Conservation (phyloP, 2,797 vertebrate species). For the Sebastes kiyomatsui region DNA sequence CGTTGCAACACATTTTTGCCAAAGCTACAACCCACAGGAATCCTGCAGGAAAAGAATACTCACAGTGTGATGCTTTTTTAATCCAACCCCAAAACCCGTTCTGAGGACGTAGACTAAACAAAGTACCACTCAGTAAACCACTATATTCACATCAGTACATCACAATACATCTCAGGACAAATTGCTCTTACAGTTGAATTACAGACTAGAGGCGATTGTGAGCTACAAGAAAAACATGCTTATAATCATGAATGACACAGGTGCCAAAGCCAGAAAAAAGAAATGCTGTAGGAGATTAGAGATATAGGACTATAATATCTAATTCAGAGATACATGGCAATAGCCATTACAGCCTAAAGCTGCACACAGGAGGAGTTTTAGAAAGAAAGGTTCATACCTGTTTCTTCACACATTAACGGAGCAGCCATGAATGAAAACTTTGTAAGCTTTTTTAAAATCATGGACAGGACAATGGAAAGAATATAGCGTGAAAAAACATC, state of each 20-base stretch:
- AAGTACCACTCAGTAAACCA: slow-evolving; percentile 42
- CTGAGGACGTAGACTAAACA: slow-evolving; percentile 58
- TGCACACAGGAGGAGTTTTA: background rate
- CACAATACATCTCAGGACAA: slow-evolving; percentile 26
- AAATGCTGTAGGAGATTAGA: background rate
- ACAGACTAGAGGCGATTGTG: background rate
- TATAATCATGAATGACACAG: slow-evolving; percentile 11
- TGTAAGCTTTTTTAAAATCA: background rate
- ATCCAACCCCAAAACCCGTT: slow-evolving; percentile 54
- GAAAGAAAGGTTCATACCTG: background rate
- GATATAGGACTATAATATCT: background rate
- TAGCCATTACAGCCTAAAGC: background rate
- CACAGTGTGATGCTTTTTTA: slow-evolving; percentile 57
- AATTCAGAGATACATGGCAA: background rate
- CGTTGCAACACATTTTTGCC: slow-evolving; percentile 67
- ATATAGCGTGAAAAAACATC: background rate
- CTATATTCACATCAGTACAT: slow-evolving; percentile 42
- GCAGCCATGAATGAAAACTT: background rate
- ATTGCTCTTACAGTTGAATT: slow-evolving; percentile 15
- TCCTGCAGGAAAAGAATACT: slow-evolving; percentile 63
- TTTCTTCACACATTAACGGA: background rate
- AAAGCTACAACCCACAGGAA: slow-evolving; percentile 73
- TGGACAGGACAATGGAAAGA: background rate
- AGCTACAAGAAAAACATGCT: background rate
- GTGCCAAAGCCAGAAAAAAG: background rate